Conservation (phyloP, 1,140 invertebrate genomes). For the Psilanteris sp. region DNA sequence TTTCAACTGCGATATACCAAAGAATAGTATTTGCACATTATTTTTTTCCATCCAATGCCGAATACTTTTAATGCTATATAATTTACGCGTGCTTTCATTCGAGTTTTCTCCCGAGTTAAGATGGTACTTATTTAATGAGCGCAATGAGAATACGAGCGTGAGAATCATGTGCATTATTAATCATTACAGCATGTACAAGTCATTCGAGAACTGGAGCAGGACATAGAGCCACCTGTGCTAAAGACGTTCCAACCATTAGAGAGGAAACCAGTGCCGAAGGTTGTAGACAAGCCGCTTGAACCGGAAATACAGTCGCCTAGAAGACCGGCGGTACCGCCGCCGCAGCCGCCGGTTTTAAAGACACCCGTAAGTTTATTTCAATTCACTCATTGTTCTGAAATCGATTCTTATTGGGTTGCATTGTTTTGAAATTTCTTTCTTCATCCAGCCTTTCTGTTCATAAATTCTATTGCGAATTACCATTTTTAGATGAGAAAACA, state of each 20-base stretch:
- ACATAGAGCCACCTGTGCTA: conserved; percentile 74
- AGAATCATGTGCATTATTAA: conserved; percentile 67
- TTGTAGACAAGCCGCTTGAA: conserved; percentile 75
- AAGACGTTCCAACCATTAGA: conserved; percentile 79
- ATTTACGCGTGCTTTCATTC: conserved; percentile 51
- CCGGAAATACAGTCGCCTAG: conserved; percentile 78
- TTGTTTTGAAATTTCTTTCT: background rate
- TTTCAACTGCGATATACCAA: conserved; percentile 24
- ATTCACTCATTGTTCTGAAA: background rate
- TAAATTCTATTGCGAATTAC: no score
- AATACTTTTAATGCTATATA: conserved; percentile 51
- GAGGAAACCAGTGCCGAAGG: conserved; percentile 74
- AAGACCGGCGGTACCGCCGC: conserved; percentile 81
- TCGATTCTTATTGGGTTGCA: background rate
- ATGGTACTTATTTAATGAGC: conserved; percentile 62
- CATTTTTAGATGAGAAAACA: conserved; percentile 83
- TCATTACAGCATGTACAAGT: conserved; percentile 74
- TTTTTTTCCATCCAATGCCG: conserved; percentile 6
- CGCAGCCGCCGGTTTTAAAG: conserved; percentile 79
- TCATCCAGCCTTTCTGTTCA: background rate
- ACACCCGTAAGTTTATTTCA: conserved; percentile 67
- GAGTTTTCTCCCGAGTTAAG: conserved; percentile 53
- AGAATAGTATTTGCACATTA: conserved; percentile 26
- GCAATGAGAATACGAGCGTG: conserved; percentile 73
- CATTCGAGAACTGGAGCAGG: conserved; percentile 76